Evolutionary conservation across 2,113 vertebrate species (phyloP).

Genomic region (Crotalus horridus): DNA sequence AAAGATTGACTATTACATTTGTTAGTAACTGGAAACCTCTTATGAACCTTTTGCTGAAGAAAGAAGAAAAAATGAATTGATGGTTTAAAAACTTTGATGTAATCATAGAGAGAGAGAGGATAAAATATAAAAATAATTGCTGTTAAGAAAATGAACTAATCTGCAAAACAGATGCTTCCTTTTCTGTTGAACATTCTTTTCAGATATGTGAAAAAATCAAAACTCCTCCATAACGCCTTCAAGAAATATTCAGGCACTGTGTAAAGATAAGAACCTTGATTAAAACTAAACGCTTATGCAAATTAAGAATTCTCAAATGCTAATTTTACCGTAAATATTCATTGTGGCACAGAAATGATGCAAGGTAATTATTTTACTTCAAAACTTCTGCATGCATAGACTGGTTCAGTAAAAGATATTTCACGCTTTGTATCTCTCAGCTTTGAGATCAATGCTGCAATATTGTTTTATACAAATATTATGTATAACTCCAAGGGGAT

Average conservation of each 20-base stretch:
- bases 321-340: background rate
- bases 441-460: background rate
- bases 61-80: background rate
- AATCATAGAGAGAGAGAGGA: background rate
- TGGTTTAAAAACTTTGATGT: background rate
- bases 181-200: background rate
- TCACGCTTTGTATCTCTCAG: background rate
- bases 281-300: background rate
- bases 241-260: background rate
- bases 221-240: background rate
- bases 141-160: background rate
- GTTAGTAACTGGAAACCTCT: background rate
- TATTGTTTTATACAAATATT: background rate
- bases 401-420: background rate
- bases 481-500: background rate
- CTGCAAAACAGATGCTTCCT: background rate
- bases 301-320: background rate
- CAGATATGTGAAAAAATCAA: background rate
- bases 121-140: background rate
- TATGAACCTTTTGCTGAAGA: background rate
- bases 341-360: background rate
- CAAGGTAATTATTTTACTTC: conserved; percentile 12
- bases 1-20: background rate
- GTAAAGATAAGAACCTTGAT: background rate
- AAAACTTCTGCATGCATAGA: background rate